Base-by-base conservation (phyloP, 1,140 invertebrate species). In the Pteromalus puparum region DNA sequence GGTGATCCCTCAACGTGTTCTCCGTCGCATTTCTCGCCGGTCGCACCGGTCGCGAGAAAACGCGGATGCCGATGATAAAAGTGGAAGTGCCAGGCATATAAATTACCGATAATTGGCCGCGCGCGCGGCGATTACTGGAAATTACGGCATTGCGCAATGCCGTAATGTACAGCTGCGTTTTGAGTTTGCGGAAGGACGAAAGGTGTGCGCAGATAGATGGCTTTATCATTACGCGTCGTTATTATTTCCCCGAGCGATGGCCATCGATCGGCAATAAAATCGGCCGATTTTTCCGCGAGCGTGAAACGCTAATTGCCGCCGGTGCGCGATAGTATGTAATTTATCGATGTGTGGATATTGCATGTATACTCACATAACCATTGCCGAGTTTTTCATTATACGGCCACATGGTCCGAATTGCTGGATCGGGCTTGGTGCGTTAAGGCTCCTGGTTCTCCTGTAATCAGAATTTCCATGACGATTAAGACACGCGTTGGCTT, bases 381-480 rank as follows among this genome's bases (percentile, higher is more conserved):
- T 98, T 24, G 97, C 97, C 3, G 97, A 97, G 93, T 98, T 98
- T 93, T 98, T 98, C 97, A 98, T 98, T 90, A 98, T 98, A 86
- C 97, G 95, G 83, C 97, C 98, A 94, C 97, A 98, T 95, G 97
- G 98, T 95, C 98, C 98, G 93, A 99, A 98, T 89, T 98, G 97
- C 93, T 98, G 97, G 83, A 98, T 97, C 2, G 97, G 98, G 87
- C 97, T 98, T 1, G 97, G 98, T 21, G 98, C 98, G 94, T 98
- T 98, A 88, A 98, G 94, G 87, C 97, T 98, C 90, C 97, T 95
- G 15, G 97, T 98, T 89, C 97, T 95, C 95, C 97, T 98, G 94
- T n/a, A 97, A 96, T 87, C 89, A 89, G 89, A 88, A 88, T 21
- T 26, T 28, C 24, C 6, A 34, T 34, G 30, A 34, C 30, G 30